Percentiles rank a stretch among this genome's conserved stretches.
These are phyloP conservation scores for Scomber colias DNA, from an alignment of 2,113 vertebrate genomes.

Conservation along the genomic window DNA sequence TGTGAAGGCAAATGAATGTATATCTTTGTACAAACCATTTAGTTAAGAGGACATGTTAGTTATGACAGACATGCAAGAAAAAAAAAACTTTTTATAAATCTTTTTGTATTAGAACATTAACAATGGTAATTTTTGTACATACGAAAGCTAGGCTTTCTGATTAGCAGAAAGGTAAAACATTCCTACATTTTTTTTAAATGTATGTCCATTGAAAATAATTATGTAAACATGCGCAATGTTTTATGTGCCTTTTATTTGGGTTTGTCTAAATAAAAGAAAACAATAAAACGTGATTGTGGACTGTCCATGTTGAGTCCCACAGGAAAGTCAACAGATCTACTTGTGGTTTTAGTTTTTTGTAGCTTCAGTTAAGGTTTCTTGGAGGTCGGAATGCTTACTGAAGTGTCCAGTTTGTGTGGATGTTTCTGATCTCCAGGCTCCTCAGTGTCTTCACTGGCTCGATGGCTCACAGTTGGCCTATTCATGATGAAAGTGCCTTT, in stretches of 20 bases:
- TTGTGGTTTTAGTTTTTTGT: slow-evolving; percentile 1
- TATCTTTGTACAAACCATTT: slow-evolving; percentile 92
- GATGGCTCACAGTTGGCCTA: slow-evolving; percentile 39
- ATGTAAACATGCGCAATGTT: slow-evolving; percentile 98
- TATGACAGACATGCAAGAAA: slow-evolving; percentile 86
- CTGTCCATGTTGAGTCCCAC: slow-evolving; percentile 52
- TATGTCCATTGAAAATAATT: slow-evolving; percentile 98
- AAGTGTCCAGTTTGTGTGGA: neutral
- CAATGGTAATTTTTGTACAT: slow-evolving; percentile 99
- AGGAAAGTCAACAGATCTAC: slow-evolving; percentile 9
- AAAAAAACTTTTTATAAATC: slow-evolving; percentile 98
- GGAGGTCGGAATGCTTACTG: neutral
- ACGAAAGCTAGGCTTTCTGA: slow-evolving; percentile 98
- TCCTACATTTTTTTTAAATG: slow-evolving; percentile 97
- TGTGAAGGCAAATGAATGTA: slow-evolving; percentile 94
- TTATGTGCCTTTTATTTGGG: slow-evolving; percentile 98
- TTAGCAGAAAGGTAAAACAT: slow-evolving; percentile 99
- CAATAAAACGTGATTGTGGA: slow-evolving; percentile 76
- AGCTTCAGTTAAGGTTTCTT: neutral
- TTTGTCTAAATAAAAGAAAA: slow-evolving; percentile 99
- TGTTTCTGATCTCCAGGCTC: slow-evolving; percentile 10
- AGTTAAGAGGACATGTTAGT: slow-evolving; percentile 94
- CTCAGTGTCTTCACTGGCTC: slow-evolving; percentile 14
- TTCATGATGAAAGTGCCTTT: slow-evolving; percentile 61
- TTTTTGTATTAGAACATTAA: slow-evolving; percentile 99